A percentile compares a stretch with the other conserved stretches of the same genome.
Evolutionary conservation across 2,113 vertebrate genomes (phyloP).

Genomic region (Dasyornis broadbenti): DNA sequence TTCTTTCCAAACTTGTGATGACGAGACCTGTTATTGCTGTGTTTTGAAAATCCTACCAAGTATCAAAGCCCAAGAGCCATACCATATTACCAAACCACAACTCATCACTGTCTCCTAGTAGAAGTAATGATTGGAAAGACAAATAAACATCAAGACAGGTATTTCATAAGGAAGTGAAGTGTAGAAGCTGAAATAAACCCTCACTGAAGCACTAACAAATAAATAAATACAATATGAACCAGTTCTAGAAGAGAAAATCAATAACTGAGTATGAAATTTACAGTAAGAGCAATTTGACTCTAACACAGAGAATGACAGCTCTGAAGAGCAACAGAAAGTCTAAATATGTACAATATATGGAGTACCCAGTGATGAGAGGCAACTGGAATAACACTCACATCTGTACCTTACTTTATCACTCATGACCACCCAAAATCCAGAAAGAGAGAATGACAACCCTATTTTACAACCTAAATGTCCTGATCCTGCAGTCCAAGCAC

Average conservation of each 20-base stretch:
- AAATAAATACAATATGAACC: neutral
- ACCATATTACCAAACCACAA: neutral
- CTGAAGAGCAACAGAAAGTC: neutral
- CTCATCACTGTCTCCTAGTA: neutral
- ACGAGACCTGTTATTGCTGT: neutral
- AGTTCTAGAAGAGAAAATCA: neutral
- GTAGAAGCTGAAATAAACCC: neutral
- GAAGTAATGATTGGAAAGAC: conserved; percentile 16
- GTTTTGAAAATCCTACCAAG: conserved; percentile 16
- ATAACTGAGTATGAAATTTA: conserved; percentile 7
- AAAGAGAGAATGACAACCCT: neutral
- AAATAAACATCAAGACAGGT: conserved; percentile 19
- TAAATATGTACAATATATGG: neutral
- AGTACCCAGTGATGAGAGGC: neutral
- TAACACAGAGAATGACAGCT: neutral
- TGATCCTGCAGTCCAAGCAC: neutral
- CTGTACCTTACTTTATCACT: neutral
- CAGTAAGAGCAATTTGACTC: neutral
- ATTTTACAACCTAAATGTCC: neutral
- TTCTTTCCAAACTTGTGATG: neutral
- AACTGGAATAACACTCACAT: neutral
- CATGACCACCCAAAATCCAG: neutral
- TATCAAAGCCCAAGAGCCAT: neutral
- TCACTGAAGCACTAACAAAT: neutral
- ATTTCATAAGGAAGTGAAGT: neutral